Evolutionary conservation across 2,113 vertebrate genomes (phyloP).

Genomic region (Salminus brasiliensis): DNA sequence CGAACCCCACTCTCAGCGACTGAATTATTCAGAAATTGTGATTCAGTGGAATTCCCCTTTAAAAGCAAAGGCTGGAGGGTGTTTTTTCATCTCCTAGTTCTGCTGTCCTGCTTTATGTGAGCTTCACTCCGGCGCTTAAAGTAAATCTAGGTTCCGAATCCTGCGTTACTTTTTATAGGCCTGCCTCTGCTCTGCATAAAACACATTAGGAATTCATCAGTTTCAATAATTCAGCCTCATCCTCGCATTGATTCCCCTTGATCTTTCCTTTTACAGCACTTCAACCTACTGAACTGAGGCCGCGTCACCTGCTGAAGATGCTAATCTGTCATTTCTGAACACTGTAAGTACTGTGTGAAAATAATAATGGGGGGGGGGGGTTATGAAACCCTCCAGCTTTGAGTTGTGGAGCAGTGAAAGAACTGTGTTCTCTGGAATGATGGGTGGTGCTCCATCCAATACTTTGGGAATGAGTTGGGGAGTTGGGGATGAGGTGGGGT

Average conservation of each 20-base stretch:
- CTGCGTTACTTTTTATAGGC: conserved; percentile 7
- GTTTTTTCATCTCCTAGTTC: neutral
- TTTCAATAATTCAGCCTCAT: conserved; percentile 45
- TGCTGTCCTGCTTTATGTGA: too few species aligned
- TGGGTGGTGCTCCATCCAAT: too few species aligned
- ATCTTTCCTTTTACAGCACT: conserved; percentile 9
- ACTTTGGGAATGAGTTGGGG: too few species aligned
- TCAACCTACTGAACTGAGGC: neutral
- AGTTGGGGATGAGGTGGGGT: too few species aligned
- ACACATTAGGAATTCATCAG: conserved; percentile 36
- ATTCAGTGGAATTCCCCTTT: neutral
- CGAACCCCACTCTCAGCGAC: too few species aligned
- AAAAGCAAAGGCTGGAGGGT: neutral
- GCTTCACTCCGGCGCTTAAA: neutral
- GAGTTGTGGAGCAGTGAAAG: too few species aligned
- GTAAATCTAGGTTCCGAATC: neutral
- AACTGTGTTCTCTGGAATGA: too few species aligned
- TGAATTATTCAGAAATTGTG: too few species aligned
- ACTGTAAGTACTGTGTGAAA: too few species aligned
- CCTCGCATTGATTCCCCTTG: conserved; percentile 21
- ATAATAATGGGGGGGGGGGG: too few species aligned
- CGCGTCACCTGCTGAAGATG: neutral
- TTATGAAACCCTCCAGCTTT: too few species aligned
- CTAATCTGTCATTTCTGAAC: neutral
- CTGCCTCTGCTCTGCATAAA: conserved; percentile 15